Base-by-base conservation (phyloP, 2,113 vertebrate species). In the Atractosteus spatula region DNA sequence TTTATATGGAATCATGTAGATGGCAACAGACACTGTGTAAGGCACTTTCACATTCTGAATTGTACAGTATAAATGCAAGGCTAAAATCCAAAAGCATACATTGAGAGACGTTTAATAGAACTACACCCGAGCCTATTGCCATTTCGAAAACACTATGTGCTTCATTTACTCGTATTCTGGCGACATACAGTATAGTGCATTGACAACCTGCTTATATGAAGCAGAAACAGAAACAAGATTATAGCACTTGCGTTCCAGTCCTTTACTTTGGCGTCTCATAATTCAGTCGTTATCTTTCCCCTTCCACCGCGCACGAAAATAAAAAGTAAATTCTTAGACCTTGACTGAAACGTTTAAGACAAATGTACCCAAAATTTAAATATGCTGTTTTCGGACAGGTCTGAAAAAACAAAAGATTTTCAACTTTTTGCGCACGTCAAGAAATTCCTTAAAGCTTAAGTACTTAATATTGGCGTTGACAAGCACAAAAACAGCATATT, bases 1-100 rank as follows among this genome's bases (percentile, higher is more conserved):
- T 65, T 54, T 57, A 41, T 55, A 66, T 68, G 62, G 69, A 80
- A 68, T 79, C 67, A 61, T 73, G 75, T 47, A 44, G 68, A 74
- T 68, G 76, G 82, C 82, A 84, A 79, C 73, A 81, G 55, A 69
- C 29, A 75, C 82, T 87, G 86, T 85, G 84, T 86, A 88, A 89
- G 81, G 70, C 78, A 76, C 73, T 82, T 89, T 88, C 85, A 88
- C 84, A 87, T 87, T 87, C 76, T 74, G 78, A 78, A 74, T 79
- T 72, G 76, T 55, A 69, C 72, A 77, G 80, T 78, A 84, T 82
- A 83, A 82, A 83, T 73, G 76, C 80, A 80, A 77, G 78, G 70
- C 71, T 70, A 63, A 72, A 78, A 55, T 68, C 71, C 67, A 74
- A 78, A 67, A 74, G 71, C 74, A 71, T 67, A 72, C 63, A 72